Base-by-base conservation (phyloP, 2,888 invertebrate genomes). In the Cylloceria caligata region DNA sequence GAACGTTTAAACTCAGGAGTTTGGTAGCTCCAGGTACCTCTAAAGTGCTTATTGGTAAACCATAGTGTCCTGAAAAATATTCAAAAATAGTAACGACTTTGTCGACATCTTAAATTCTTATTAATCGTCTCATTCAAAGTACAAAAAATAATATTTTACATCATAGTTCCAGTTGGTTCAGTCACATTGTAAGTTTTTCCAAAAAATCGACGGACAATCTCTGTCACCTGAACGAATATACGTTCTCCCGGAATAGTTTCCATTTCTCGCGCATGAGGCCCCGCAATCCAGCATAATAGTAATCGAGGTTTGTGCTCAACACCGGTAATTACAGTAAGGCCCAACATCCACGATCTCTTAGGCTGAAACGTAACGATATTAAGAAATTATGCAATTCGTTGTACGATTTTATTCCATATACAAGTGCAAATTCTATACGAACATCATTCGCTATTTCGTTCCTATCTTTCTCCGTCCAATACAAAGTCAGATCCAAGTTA, bases 21-120 rank as follows among this genome's bases (percentile, higher is more conserved):
- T 84, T 94, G 93, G 89, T 93, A 96, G 0, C 95, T 94, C 90
- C 97, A 97, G 0, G 96, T 95, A 4, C 97, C 97, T 52, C 94
- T 93, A 0, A 96, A 96, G 90, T 94, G 95, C 0, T 95, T 94
- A 92, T 97, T 96, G 0, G 94, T 93, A 80, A 93, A 93, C 97
- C 97, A 97, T 0, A 93, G 93, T 0, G 96, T 95, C 86, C 96
- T 96, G 91, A 76, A 91, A 84, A 47, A 47, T 21, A 19, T 68
- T 69, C 16, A 36, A 19, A 47, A 72, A n/a, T 42, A 0, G 2
- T 6, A 39, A 42, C 24, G 1, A 16, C 27, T 34, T 30, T 16
- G 3, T 5, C 7, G 6, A 16, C 13, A 47, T 16, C 6, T 19
- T 16, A 16, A 6, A n/a, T n/a, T n/a, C n/a, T n/a, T n/a, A n/a